These are phyloP conservation scores for Parochlus steinenii DNA, from an alignment of 2,888 invertebrate species.

Conservation along the genomic window DNA sequence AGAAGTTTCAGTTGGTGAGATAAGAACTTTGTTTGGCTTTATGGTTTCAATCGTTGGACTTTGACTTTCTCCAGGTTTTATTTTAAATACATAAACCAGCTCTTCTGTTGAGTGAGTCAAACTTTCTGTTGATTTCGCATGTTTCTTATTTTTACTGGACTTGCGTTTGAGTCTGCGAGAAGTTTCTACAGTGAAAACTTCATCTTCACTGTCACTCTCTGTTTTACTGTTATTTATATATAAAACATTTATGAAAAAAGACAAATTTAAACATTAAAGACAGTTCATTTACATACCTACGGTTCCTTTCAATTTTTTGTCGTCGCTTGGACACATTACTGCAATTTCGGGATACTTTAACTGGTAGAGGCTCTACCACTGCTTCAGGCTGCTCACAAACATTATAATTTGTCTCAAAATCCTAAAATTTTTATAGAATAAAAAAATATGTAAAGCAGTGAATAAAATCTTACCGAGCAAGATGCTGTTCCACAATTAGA, in stretches of 20 bases:
- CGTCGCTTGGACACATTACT: conserved; percentile 7
- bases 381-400: no score
- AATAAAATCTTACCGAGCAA: neutral
- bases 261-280: no score
- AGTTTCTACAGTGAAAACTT: conserved; percentile 21
- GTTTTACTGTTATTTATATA: conserved; percentile 30
- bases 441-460: neutral
- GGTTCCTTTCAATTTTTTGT: conserved; percentile 3
- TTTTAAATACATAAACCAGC: conserved; percentile 26
- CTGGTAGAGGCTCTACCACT: no score
- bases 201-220: conserved; percentile 29
- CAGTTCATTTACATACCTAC: no score
- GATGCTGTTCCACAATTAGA: no score
- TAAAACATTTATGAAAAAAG: no score
- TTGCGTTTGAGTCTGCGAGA: conserved; percentile 28
- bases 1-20: conserved; percentile 18
- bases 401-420: neutral
- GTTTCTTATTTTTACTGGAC: conserved; percentile 21
- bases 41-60: conserved; percentile 10
- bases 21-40: conserved; percentile 13
- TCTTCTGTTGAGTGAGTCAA: conserved; percentile 27
- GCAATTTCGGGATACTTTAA: conserved; percentile 2
- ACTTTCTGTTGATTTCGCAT: conserved; percentile 23
- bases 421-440: neutral
- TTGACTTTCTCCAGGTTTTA: conserved; percentile 22